phyloP scores from a whole-genome alignment of 2,888 invertebrate genomes.

The Gastrophysa polygoni region DNA sequence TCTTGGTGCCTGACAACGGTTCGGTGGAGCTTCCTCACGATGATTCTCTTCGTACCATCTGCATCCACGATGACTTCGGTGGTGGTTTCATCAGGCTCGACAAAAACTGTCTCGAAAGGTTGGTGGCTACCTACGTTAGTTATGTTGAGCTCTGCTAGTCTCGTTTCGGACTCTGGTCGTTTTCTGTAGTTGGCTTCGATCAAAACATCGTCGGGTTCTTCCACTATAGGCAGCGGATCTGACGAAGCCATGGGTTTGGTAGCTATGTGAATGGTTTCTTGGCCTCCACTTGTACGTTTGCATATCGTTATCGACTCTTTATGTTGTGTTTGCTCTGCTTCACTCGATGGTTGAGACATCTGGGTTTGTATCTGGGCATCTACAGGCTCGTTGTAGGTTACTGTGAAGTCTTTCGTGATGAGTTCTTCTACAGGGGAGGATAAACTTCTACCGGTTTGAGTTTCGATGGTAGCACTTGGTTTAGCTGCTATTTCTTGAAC shows the following conservation, averaged over 20 bases:
- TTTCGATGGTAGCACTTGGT: slow-evolving; percentile 62
- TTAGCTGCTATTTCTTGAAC: slow-evolving; percentile 36
- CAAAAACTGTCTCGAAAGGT: slow-evolving; percentile 80
- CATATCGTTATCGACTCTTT: slow-evolving; percentile 72
- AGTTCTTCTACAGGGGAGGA: slow-evolving; percentile 54
- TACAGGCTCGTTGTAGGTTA: slow-evolving; percentile 62
- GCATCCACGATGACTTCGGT: slow-evolving; percentile 82
- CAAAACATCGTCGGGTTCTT: slow-evolving; percentile 65
- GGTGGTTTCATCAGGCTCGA: slow-evolving; percentile 82
- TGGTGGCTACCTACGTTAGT: slow-evolving; percentile 72
- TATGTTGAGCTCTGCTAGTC: slow-evolving; percentile 73
- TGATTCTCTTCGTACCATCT: slow-evolving; percentile 80
- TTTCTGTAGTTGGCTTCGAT: slow-evolving; percentile 76
- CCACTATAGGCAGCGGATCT: slow-evolving; percentile 61
- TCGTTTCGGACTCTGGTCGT: slow-evolving; percentile 59
- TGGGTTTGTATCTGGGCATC: slow-evolving; percentile 67
- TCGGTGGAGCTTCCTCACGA: slow-evolving; percentile 74
- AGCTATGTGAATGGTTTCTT: slow-evolving; percentile 75
- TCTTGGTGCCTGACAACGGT: slow-evolving; percentile 72
- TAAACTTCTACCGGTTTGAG: slow-evolving; percentile 71
- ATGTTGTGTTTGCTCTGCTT: slow-evolving; percentile 53
- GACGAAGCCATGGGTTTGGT: slow-evolving; percentile 64
- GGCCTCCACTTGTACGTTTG: slow-evolving; percentile 66
- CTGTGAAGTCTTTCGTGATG: slow-evolving; percentile 61
- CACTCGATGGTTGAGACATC: slow-evolving; percentile 44